Evolutionary conservation across 2,797 vertebrate genomes (phyloP).

Genomic region (Antrozous pallidus): DNA sequence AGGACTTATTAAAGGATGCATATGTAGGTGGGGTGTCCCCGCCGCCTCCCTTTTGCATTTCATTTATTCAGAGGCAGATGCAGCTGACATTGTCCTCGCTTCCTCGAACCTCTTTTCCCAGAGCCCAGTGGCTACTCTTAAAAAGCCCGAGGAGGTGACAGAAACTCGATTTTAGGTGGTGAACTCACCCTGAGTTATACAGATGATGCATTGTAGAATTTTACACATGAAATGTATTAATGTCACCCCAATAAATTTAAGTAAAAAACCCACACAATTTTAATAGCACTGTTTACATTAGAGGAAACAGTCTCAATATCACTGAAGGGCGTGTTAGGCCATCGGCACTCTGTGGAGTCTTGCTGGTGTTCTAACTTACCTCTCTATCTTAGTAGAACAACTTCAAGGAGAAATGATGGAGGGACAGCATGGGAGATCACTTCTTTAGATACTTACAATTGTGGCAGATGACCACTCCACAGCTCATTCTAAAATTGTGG

Average conservation of each 20-base stretch:
- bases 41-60: neutral
- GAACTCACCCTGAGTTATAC: neutral
- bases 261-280: neutral
- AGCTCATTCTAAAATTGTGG: conserved; percentile 89
- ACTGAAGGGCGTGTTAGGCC: neutral
- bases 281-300: neutral
- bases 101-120: neutral
- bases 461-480: conserved; percentile 89
- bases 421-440: conserved; percentile 89
- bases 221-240: neutral
- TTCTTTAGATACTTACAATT: conserved; percentile 91
- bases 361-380: conserved; percentile 87
- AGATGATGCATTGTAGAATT: neutral
- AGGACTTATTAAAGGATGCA: neutral
- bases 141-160: neutral
- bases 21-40: neutral
- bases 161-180: neutral
- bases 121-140: neutral
- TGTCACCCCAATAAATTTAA: neutral
- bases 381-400: conserved; percentile 89
- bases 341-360: conserved; percentile 79
- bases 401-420: conserved; percentile 92
- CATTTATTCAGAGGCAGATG: neutral
- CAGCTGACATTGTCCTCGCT: neutral
- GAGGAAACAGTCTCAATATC: neutral